A percentile compares a stretch with the other conserved stretches of the same genome.
phyloP scores from a whole-genome alignment of 2,888 invertebrate species.

The Salpingus planirostris region DNA sequence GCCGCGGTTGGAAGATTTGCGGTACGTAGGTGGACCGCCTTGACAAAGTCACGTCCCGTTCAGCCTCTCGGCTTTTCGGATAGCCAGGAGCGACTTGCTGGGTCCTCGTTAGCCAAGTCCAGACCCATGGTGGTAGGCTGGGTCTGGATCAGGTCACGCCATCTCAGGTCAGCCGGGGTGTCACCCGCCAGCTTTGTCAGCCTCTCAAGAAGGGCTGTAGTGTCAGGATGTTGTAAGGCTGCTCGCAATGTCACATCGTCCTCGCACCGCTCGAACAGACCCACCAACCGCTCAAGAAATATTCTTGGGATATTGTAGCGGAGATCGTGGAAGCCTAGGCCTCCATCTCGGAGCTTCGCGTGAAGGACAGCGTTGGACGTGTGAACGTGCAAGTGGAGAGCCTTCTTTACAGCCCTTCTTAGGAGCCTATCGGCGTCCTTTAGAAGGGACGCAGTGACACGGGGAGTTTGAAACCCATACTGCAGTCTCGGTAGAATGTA shows the following conservation, averaged over 20 bases:
- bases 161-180: slow-evolving; percentile 2
- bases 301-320: slow-evolving; percentile 12
- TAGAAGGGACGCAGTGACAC: slow-evolving; percentile 12
- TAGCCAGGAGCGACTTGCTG: slow-evolving; percentile 11
- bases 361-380: slow-evolving; percentile 4
- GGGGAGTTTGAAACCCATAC: slow-evolving; percentile 31
- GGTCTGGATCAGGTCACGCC: slow-evolving; percentile 3
- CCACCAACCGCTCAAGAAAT: slow-evolving; percentile 7
- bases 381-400: slow-evolving; percentile 4
- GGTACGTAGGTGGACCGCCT: slow-evolving; percentile 17
- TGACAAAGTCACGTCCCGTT: slow-evolving; percentile 19
- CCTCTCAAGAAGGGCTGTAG: neutral
- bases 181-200: slow-evolving; percentile 4
- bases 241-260: slow-evolving; percentile 8
- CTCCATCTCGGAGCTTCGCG: slow-evolving; percentile 17
- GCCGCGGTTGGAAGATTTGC: slow-evolving; percentile 20
- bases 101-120: slow-evolving; percentile 9
- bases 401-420: neutral
- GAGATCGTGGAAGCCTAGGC: slow-evolving; percentile 22
- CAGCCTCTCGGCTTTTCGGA: slow-evolving; percentile 12
- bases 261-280: neutral
- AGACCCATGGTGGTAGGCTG: slow-evolving; percentile 11
- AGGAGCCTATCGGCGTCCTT: slow-evolving; percentile 5
- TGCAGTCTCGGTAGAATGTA: slow-evolving; percentile 30
- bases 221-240: slow-evolving; percentile 6